Evolutionary conservation across 35 echinoderm and acorn worm genomes (phyloP), one percentile per base, ranked within the genome.

Genomic region (Chiridota heheva): DNA sequence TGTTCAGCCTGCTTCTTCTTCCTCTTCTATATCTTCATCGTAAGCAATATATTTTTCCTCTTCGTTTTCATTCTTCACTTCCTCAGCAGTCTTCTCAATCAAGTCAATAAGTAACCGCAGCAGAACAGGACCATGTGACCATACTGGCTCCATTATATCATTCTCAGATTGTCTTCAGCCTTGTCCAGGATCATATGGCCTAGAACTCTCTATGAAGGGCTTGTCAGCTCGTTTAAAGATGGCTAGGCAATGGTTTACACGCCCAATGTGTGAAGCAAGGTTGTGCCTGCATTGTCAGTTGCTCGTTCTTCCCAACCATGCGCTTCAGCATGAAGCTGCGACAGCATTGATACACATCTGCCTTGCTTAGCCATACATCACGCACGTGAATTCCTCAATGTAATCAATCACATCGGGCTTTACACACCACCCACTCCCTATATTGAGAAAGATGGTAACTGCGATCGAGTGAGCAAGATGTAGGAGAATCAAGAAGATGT

Each of bases 401-500:
- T 90, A 47, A 5, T 84, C 42, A 10, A 69, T 10, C 36, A 90
- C 61, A 17, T 85, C 40, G 64, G 58, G 16, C 20, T 63, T 46
- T 2, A 84, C 81, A 67, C 3, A 10, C 88, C 88, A 90, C 4
- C 78, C 87, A 17, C 65, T 63, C 51, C 87, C 69, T 75, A 67
- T 84, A 61, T 78, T 37, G 3, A 78, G 55, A 55, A 5, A 60
- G 12, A 61, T 58, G 18, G 5, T 26, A 4, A 49, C 4, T 3
- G 38, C n/a, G 68, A 91, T 56, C 6, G 40, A 38, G 39, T 86
- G 70, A 8, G 81, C 82, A 61, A 70, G 72, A 62, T 78, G 40
- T 2, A 91, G 64, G 18, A 91, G 88, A 55, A 91, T 91, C 42
- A 91, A 28, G 30, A 85, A 86, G 22, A 91, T 79, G 45, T 86